Base-by-base conservation (phyloP, 2,888 invertebrate species). In the Campoplex nolae region DNA sequence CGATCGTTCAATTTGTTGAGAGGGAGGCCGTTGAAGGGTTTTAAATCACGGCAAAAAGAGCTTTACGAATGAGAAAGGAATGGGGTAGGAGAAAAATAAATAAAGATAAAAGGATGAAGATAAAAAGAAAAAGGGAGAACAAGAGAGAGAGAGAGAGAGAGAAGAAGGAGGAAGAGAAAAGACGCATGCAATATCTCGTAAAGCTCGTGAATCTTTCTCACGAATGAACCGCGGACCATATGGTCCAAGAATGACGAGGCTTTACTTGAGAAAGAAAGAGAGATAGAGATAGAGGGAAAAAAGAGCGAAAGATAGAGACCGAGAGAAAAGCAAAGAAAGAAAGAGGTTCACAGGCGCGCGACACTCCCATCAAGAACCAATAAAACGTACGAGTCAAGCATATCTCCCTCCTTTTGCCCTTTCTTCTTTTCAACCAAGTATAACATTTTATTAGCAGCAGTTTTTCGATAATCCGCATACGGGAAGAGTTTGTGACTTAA, bases 361-460 rank as follows among this genome's bases (percentile, higher is more conserved):
- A 45, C 56, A 79, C 78, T 79, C 76, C 79, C 87, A 86, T 88
- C 88, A 86, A 80, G 80, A 62, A 74, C 62, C 88, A 81, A 89
- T 89, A 89, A 88, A 89, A 88, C 78, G 85, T 54, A 70, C 51
- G 68, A 77, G 28, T 48, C 48, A 32, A 81, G 54, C 23, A 42
- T 23, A 23, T 45, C 32, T 54, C 77, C 71, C 54, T 9, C 56
- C 74, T 58, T 13, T 11, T 4, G 16, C 42, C 56, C 58, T 38
- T 58, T 75, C 48, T 75, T 77, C 54, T 62, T 68, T 58, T 38
- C 78, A 70, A 51, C 79, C 70, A 68, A 78, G 82, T 83, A 83
- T 85, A 87, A 88, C 86, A 88, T 89, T 89, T 88, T 89, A 89
- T 88, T 88, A 89, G 88, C 85, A 18, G 81, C 85, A 32, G 82